Percentiles rank a stretch among this genome's conserved stretches.
Conservation (phyloP, 2,113 vertebrate genomes). For the Mixornis gularis region DNA sequence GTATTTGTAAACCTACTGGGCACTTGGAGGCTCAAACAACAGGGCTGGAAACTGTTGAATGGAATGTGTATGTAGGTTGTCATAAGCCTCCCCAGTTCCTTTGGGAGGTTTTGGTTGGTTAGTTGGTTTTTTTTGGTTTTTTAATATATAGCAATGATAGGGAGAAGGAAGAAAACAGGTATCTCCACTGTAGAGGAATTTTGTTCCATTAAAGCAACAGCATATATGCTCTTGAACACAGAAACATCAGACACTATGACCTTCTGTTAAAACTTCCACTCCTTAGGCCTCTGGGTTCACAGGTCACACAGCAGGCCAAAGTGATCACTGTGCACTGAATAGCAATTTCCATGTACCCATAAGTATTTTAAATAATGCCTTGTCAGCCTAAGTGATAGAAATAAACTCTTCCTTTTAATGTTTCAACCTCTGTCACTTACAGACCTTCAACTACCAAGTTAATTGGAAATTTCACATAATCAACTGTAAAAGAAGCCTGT, state of each 20-base stretch:
- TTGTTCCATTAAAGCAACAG: not conserved
- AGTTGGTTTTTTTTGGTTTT: too few relatives aligned
- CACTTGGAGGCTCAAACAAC: not conserved
- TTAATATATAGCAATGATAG: not conserved
- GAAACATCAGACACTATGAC: not conserved
- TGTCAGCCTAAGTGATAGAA: not conserved
- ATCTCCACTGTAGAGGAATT: not conserved
- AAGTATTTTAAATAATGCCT: not conserved
- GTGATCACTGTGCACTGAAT: accelerated
- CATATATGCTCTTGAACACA: not conserved
- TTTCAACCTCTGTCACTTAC: not conserved
- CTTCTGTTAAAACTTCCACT: not conserved
- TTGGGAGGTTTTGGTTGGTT: not conserved
- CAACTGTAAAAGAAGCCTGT: not conserved
- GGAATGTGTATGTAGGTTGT: not conserved
- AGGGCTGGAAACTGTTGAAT: not conserved
- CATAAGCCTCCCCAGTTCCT: not conserved
- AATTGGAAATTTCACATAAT: not conserved
- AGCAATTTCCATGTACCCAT: not conserved
- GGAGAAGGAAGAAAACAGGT: not conserved
- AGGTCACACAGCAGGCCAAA: not conserved
- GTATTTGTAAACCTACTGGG: not conserved
- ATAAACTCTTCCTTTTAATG: not conserved
- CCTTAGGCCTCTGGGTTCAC: not conserved
- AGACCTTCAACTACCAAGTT: not conserved